Evolutionary conservation across 2,888 invertebrate species (phyloP), one percentile per base, ranked within the genome.

Genomic region (Nephrocerus scutellatus): DNA sequence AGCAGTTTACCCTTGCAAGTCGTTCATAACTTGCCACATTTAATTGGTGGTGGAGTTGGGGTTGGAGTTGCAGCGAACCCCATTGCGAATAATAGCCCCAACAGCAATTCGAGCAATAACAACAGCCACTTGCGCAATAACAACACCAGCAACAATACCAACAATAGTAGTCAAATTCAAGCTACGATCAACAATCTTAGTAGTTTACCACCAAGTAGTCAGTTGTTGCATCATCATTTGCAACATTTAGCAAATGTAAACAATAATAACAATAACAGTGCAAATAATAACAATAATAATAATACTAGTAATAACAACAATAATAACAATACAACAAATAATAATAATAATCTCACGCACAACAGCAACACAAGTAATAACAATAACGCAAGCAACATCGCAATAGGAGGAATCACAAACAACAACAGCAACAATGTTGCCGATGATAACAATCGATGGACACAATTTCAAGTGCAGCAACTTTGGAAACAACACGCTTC

Each of bases 391-490:
- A n/a, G n/a, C n/a, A n/a, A n/a, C n/a, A n/a, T n/a, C n/a, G n/a
- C n/a, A n/a, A n/a, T n/a, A n/a, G n/a, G n/a, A n/a, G n/a, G n/a
- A n/a, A n/a, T n/a, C n/a, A n/a, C n/a, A n/a, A 55, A 49, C 38
- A 46, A 42, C 15, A 41, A 25, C 32, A 38, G 34, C 7, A 47
- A 48, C 32, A 50, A 45, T 26, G 52, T 50, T 34, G 42, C 47
- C 34, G 60, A 68, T 31, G 67, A 68, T 41, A 63, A 55, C 51
- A 66, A 54, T 50, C 68, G 69, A 28, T 69, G 68, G 68, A 68
- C 68, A 42, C 68, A 69, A 51, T 69, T 68, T 54, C 68, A 69
- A 57, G 68, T 68, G 54, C 69, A 69, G 50, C 68, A 69, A 45
- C 55, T 69, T 47, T 62, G 69, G 60, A 68, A 68, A 52, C 62